phyloP scores from a whole-genome alignment of 2,113 vertebrate genomes.

The Martes martes region DNA sequence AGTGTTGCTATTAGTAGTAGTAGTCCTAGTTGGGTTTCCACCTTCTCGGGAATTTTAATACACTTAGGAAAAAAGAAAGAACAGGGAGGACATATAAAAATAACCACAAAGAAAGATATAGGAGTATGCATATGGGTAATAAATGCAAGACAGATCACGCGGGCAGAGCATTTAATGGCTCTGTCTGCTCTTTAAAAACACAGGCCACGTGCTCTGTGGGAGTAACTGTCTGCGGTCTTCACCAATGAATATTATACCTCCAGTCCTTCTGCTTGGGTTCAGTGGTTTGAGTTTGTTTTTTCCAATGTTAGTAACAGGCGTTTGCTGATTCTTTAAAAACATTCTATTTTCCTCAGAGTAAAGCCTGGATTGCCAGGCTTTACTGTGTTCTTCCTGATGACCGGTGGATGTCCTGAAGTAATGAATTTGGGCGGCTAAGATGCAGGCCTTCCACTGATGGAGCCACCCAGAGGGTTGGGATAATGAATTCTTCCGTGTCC shows the following conservation, averaged over 20 bases:
- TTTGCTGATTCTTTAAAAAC: neutral
- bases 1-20: neutral
- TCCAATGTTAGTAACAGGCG: neutral
- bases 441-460: accelerated
- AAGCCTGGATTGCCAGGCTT: neutral
- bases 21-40: neutral
- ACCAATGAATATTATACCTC: neutral
- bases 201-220: neutral
- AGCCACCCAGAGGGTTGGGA: neutral
- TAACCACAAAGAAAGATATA: neutral
- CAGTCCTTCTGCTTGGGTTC: neutral
- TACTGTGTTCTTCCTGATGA: neutral
- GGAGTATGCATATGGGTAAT: neutral
- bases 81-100: neutral
- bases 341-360: neutral
- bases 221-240: neutral
- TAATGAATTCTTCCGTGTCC: neutral
- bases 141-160: neutral
- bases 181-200: neutral
- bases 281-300: neutral
- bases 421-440: neutral
- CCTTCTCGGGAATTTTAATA: neutral
- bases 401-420: neutral
- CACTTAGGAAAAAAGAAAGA: neutral
- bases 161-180: neutral